Evolutionary conservation across 37 sponge, comb jelly and placozoan species (phyloP).

Genomic region (Axinella damicornis): DNA sequence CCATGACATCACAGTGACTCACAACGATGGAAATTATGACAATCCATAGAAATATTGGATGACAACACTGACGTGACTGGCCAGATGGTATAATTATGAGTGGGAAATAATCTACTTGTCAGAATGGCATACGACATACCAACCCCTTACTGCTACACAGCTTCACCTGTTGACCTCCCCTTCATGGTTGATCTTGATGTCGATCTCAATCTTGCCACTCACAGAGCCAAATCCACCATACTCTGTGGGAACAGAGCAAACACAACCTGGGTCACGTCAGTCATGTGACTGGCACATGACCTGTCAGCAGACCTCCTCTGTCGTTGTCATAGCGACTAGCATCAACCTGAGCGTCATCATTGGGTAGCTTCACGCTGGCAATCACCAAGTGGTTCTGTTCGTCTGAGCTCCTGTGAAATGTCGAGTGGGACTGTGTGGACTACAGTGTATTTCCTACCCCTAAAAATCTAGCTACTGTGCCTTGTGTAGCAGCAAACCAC

Average conservation of each 20-base stretch:
- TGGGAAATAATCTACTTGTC: background rate
- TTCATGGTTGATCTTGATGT: constrained; percentile 99
- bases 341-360: constrained; percentile 97
- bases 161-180: constrained; percentile 98
- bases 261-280: too few species aligned
- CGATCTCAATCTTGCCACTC: constrained; percentile 94
- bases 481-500: too few species aligned
- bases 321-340: constrained; percentile 98
- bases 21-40: too few species aligned
- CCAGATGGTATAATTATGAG: background rate
- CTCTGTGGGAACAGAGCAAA: constrained; percentile 58
- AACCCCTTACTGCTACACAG: background rate
- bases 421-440: too few species aligned
- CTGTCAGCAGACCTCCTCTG: constrained; percentile 76
- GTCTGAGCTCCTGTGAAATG: constrained; percentile 77
- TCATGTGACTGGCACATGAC: background rate
- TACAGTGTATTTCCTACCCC: too few species aligned
- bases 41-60: too few species aligned
- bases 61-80: too few species aligned
- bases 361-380: constrained; percentile 97
- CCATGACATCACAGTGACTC: too few species aligned
- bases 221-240: constrained; percentile 98
- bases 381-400: constrained; percentile 99
- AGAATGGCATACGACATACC: background rate
- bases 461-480: too few species aligned